These are phyloP conservation scores for Thymelicus acteon DNA, from an alignment of 2,888 invertebrate species.

Conservation along the genomic window DNA sequence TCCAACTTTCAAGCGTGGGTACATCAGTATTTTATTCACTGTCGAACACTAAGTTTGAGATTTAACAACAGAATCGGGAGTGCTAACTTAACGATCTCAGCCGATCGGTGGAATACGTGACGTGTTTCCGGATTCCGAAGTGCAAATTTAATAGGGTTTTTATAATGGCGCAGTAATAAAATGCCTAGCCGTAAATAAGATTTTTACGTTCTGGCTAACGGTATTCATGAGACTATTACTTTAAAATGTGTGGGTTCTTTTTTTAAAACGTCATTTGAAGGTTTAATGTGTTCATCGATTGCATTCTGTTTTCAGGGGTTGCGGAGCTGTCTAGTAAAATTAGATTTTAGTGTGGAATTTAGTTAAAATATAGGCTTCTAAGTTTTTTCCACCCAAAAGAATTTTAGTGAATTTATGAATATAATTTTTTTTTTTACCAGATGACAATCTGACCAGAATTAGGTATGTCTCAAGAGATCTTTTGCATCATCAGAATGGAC, in stretches of 20 bases:
- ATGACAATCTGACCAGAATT: too few relatives aligned
- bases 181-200: constrained; percentile 15
- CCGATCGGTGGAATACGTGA: constrained; percentile 59
- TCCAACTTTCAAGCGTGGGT: background rate
- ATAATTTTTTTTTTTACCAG: too few relatives aligned
- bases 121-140: constrained; percentile 33
- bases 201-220: constrained; percentile 31
- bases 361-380: too few relatives aligned
- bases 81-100: constrained; percentile 55
- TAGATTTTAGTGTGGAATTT: too few relatives aligned
- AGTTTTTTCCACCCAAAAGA: too few relatives aligned
- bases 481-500: too few relatives aligned
- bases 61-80: constrained; percentile 27
- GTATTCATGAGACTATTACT: constrained; percentile 37
- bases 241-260: background rate
- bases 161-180: constrained; percentile 33
- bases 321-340: too few relatives aligned
- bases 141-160: constrained; percentile 34
- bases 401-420: too few relatives aligned
- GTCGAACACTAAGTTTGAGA: background rate
- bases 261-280: background rate
- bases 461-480: too few relatives aligned
- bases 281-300: too few relatives aligned
- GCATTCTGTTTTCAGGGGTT: too few relatives aligned
- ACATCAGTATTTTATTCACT: background rate